Conservation (phyloP, 2,797 vertebrate genomes). For the Myotis daubentonii region DNA sequence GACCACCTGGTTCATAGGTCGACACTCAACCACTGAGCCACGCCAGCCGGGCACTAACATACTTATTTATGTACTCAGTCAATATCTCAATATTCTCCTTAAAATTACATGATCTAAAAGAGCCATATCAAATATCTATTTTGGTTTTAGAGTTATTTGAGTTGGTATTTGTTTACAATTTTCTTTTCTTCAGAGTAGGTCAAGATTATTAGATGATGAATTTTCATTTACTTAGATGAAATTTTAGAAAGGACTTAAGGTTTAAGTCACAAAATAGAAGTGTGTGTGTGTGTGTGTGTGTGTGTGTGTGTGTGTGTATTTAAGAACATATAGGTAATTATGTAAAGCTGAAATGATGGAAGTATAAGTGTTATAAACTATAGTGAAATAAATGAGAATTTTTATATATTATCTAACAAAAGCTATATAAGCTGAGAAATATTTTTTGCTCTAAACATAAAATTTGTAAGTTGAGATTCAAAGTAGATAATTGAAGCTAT, state of each 20-base stretch:
- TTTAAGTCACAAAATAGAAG: background rate
- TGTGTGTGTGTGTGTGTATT: background rate
- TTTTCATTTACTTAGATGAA: slow-evolving; percentile 11
- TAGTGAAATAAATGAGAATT: background rate
- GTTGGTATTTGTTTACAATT: background rate
- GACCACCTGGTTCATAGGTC: no score
- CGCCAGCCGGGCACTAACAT: background rate
- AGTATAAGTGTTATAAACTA: background rate
- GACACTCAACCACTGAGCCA: no score
- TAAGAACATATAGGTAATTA: slow-evolving; percentile 3
- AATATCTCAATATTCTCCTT: background rate
- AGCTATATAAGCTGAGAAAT: background rate
- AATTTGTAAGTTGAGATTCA: slow-evolving; percentile 23
- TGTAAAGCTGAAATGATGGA: background rate
- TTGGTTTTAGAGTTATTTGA: background rate
- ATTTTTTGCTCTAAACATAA: background rate
- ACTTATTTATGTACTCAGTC: background rate
- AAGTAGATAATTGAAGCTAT: background rate
- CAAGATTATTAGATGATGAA: background rate
- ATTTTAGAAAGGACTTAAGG: background rate
- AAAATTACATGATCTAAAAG: background rate
- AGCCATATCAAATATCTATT: background rate
- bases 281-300: background rate
- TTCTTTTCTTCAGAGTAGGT: background rate
- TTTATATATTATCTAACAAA: background rate